A percentile compares a stretch with the other conserved stretches of the same genome.
Evolutionary conservation across 2,888 invertebrate genomes (phyloP).

Genomic region (Dasysyrphus tricinctus): DNA sequence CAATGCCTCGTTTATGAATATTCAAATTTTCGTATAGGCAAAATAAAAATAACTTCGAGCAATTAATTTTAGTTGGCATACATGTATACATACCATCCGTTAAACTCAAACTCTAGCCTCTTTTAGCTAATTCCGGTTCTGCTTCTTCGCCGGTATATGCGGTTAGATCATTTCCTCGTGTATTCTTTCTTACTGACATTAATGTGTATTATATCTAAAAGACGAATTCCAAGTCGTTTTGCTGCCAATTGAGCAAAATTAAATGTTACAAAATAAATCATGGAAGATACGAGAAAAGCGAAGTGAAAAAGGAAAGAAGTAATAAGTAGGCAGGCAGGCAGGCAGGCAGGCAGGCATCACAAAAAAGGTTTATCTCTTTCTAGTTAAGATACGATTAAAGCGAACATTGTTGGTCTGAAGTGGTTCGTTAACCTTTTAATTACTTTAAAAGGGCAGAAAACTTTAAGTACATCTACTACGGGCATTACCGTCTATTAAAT

Average conservation of each 20-base stretch:
- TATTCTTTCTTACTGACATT: slow-evolving; percentile 6
- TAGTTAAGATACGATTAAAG: slow-evolving; percentile 21
- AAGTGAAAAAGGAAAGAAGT: neutral
- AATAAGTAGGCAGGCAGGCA: neutral
- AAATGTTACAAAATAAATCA: slow-evolving; percentile 21
- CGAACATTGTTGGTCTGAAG: neutral
- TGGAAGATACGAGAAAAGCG: neutral
- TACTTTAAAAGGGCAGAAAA: slow-evolving; percentile 21
- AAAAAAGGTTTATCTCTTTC: slow-evolving; percentile 20
- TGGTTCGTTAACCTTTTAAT: slow-evolving; percentile 23
- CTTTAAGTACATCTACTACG: slow-evolving; percentile 1
- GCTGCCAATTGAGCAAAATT: slow-evolving; percentile 25
- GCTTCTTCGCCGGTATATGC: neutral
- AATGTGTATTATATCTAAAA: slow-evolving; percentile 3
- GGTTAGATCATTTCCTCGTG: neutral
- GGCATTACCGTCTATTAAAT: slow-evolving; percentile 8
- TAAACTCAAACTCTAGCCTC: neutral
- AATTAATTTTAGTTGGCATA: slow-evolving; percentile 12
- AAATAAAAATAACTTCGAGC: neutral
- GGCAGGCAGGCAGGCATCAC: neutral
- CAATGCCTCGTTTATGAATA: slow-evolving; percentile 1
- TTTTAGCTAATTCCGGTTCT: slow-evolving; percentile 18
- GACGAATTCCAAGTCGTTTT: slow-evolving; percentile 10
- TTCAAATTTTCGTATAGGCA: neutral
- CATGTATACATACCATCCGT: neutral